A percentile compares a stretch with the other conserved stretches of the same genome.
Conservation (phyloP, 2,113 vertebrate species). For the Jaculus jaculus region DNA sequence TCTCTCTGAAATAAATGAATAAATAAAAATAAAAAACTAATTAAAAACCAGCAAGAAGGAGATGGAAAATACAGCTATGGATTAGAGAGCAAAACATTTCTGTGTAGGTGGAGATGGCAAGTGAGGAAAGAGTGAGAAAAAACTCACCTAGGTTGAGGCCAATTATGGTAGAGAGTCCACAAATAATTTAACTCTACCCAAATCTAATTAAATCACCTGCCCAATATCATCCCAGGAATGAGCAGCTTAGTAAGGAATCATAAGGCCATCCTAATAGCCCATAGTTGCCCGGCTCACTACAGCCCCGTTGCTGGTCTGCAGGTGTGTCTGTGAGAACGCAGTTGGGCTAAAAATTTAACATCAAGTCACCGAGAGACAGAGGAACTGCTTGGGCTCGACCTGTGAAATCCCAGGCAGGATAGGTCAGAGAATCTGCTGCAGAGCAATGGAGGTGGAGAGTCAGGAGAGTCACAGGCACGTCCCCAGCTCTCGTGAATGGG, state of each 20-base stretch:
- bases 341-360: neutral
- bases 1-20: no score
- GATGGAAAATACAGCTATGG: neutral
- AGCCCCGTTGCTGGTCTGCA: neutral
- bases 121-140: neutral
- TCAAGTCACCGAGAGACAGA: neutral
- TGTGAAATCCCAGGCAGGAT: neutral
- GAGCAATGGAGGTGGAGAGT: neutral
- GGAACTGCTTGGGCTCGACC: neutral
- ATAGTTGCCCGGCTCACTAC: neutral
- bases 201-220: slow-evolving; percentile 8
- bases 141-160: neutral
- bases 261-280: neutral
- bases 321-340: neutral
- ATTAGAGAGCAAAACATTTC: neutral
- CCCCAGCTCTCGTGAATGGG: neutral
- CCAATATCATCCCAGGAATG: neutral
- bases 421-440: neutral
- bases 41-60: neutral
- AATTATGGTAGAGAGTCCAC: neutral
- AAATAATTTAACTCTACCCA: neutral
- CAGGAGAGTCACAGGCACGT: neutral
- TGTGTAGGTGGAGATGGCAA: neutral
- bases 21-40: no score
- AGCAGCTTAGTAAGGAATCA: neutral